Evolutionary conservation across 1,140 invertebrate genomes (phyloP), one percentile per base, ranked within the genome.

Genomic region (Ceratosolen solmsi): DNA sequence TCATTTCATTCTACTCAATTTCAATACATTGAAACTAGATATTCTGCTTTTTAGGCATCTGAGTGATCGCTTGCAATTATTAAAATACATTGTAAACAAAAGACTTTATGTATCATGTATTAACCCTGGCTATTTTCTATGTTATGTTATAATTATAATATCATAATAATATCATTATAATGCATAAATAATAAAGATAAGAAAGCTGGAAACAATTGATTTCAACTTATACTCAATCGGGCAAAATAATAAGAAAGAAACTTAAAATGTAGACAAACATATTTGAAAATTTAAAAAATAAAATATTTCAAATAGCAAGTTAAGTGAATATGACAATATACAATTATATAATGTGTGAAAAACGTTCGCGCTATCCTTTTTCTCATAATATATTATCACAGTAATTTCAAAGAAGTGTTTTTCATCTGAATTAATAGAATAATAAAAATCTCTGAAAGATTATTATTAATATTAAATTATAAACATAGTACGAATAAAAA

Each of bases 1-100:
- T 22, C n/a, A n/a, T n/a, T n/a, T n/a, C n/a, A 30, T 83, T 78
- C 83, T 85, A 85, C 83, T 85, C 85, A 86, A 56, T 86, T 85
- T 85, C 82, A 27, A 33, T 70, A 80, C 41, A 65, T 87, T 86
- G 78, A 83, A 86, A 86, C 56, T 84, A 76, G 86, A 87, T 86
- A 84, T 86, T 84, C 84, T 80, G 68, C 80, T 79, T 84, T 87
- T 76, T 27, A 74, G 79, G 71, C 72, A 74, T 81, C 71, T 70
- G 46, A 36, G 70, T 74, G 56, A 79, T 80, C 33, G 41, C 20
- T 71, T 56, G n/a, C 51, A 76, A 58, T 54, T 56, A 46, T 22
- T 33, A 73, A 17, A 77, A 76, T 41, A 38, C 25, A 80, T 88
- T 85, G 76, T 71, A 46, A 71, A 80, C 68, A 72, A 82, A 82